These are phyloP conservation scores for Torymus tubicola DNA, from an alignment of 2,888 invertebrate species.

Conservation along the genomic window DNA sequence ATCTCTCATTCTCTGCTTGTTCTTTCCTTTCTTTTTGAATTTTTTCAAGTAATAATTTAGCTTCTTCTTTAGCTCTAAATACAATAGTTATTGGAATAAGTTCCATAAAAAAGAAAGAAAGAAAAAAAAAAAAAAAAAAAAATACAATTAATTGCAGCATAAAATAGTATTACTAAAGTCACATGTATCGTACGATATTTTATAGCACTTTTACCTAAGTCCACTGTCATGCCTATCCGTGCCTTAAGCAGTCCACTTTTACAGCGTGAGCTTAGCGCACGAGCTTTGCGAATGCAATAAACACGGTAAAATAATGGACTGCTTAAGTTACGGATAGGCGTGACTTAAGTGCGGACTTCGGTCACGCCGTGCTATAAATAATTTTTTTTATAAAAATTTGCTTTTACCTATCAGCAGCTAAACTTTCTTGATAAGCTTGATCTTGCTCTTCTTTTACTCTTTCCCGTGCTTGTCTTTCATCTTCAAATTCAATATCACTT, in stretches of 20 bases:
- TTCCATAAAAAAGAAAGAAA: not conserved
- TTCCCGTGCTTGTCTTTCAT: constrained; percentile 92
- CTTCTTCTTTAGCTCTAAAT: constrained; percentile 88
- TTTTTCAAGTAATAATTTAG: constrained; percentile 86
- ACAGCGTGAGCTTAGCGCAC: no score
- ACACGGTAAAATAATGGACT: no score
- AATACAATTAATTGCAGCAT: constrained; percentile 16
- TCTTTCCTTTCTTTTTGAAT: constrained; percentile 85
- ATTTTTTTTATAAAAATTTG: not conserved
- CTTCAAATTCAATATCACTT: constrained; percentile 87
- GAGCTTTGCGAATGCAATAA: no score
- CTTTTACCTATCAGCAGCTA: constrained; percentile 87
- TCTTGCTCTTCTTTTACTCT: constrained; percentile 95
- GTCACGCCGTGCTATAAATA: no score
- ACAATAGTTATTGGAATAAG: no score
- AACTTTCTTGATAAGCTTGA: constrained; percentile 92
- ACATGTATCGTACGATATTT: no score
- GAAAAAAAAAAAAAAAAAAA: not conserved
- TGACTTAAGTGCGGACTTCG: no score
- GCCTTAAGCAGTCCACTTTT: no score
- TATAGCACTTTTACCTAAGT: no score
- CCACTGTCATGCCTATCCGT: no score
- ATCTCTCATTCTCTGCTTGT: constrained; percentile 85
- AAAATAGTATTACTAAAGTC: no score
- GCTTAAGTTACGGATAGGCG: no score